phyloP scores from a whole-genome alignment of 2,888 invertebrate species.

The Lithophane leautieri region DNA sequence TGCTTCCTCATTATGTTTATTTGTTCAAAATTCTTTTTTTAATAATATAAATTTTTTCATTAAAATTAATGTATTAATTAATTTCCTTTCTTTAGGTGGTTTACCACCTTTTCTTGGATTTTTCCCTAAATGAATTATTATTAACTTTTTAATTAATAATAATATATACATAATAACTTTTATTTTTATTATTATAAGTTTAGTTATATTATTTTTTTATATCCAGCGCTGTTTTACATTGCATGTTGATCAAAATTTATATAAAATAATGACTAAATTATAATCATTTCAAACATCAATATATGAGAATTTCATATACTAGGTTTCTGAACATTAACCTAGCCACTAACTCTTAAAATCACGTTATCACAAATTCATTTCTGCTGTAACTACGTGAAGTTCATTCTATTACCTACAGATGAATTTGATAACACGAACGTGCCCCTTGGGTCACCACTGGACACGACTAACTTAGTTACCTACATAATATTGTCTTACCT shows the following conservation, averaged over 20 bases:
- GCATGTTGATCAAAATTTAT: not conserved
- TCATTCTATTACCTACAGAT: slow-evolving; percentile 41
- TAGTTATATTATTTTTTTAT: too few species aligned
- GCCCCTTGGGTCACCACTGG: slow-evolving; percentile 13
- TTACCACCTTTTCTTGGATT: too few species aligned
- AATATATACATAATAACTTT: too few species aligned
- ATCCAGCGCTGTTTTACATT: not conserved
- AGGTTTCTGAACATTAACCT: not conserved
- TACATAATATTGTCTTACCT: slow-evolving; percentile 28
- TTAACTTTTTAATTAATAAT: too few species aligned
- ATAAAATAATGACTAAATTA: not conserved
- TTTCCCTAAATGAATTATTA: too few species aligned
- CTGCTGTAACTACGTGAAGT: not conserved
- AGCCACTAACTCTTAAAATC: not conserved
- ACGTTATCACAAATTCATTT: not conserved
- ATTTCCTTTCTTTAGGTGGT: too few species aligned
- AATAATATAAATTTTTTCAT: too few species aligned
- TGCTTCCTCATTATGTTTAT: not conserved
- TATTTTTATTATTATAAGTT: too few species aligned
- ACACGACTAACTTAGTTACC: slow-evolving; percentile 44
- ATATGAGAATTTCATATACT: not conserved
- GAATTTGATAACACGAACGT: slow-evolving; percentile 42
- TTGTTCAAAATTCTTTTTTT: too few species aligned
- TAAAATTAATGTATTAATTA: too few species aligned
- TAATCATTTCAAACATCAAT: too few species aligned